Evolutionary conservation across 2,113 vertebrate genomes (phyloP), one percentile per base, ranked within the genome.

Genomic region (Pelobates fuscus): DNA sequence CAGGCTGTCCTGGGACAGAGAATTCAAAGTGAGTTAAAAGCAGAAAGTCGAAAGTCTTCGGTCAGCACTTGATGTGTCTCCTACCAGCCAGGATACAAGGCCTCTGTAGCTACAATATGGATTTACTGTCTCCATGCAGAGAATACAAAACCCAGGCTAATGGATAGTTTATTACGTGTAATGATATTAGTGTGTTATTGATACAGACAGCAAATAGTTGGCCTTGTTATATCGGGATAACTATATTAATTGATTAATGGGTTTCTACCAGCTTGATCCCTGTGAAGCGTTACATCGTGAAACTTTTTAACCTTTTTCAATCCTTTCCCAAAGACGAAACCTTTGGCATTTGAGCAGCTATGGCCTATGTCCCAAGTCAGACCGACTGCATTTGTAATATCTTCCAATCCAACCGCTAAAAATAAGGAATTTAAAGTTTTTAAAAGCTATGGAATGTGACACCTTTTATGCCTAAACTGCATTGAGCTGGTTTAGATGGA

Each of bases 161-260:
- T 72, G 70, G 70, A 72, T 72, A 59, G 60, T 62, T 72, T 72
- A 72, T 72, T 72, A 58, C 21, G 10, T 63, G 59, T 63, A 72
- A 63, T 72, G 59, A 72, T 72, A 72, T 63, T 63, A 63, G 70
- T 43, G 27, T 58, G 63, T 63, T 72, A 72, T 72, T 72, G 70
- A 72, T 72, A 72, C 44, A 72, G 70, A 72, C 70, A 25, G 70
- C 70, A 64, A 23, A 44, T 41, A 72, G 59, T 41, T 72, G 70
- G 62, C 70, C 70, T 72, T 72, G 70, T 72, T 72, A 63, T 43
- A 52, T 12, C 70, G 61, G 43, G 27, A 63, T 59, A 72, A 63
- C 59, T 72, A 72, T 72, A 72, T 63, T 72, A 72, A 72, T 72
- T 72, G 70, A 72, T 72, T 43, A 37, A 62, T 72, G 61, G 43